Evolutionary conservation across 2,797 vertebrate genomes (phyloP).

Genomic region (Rallus crepitans): DNA sequence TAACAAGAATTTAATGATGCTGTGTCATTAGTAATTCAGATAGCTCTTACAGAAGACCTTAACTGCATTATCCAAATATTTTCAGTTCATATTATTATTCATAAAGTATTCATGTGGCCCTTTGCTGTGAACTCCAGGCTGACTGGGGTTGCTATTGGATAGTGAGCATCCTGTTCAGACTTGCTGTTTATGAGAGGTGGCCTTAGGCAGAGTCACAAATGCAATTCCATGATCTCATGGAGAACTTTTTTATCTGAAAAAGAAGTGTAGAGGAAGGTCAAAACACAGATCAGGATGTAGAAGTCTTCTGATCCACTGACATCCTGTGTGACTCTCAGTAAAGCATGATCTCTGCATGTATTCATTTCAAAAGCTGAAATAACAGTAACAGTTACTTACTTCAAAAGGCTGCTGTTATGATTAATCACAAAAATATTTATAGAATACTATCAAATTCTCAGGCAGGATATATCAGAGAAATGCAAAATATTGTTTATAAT

Average conservation of each 20-base stretch:
- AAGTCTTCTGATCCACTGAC: neutral
- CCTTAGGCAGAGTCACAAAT: neutral
- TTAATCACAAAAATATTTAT: neutral
- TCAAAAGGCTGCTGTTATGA: constrained; percentile 8
- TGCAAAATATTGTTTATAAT: neutral
- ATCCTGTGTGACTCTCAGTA: neutral
- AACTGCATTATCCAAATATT: neutral
- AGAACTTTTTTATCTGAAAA: neutral
- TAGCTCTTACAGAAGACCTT: neutral
- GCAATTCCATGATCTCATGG: constrained; percentile 13
- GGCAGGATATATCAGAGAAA: neutral
- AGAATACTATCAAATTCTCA: neutral
- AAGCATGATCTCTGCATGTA: neutral
- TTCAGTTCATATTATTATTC: constrained; percentile 12
- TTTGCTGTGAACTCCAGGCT: neutral
- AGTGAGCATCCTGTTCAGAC: neutral
- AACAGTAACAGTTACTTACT: neutral
- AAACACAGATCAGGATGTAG: neutral
- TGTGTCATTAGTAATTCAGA: constrained; percentile 19
- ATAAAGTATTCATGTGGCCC: constrained; percentile 8
- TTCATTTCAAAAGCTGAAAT: constrained; percentile 25
- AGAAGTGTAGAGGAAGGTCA: constrained; percentile 7
- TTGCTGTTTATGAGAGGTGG: neutral
- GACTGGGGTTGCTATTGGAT: neutral
- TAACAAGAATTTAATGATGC: neutral